Base-by-base conservation (phyloP, 1,140 invertebrate species). In the Gonioctena quinquepunctata region DNA sequence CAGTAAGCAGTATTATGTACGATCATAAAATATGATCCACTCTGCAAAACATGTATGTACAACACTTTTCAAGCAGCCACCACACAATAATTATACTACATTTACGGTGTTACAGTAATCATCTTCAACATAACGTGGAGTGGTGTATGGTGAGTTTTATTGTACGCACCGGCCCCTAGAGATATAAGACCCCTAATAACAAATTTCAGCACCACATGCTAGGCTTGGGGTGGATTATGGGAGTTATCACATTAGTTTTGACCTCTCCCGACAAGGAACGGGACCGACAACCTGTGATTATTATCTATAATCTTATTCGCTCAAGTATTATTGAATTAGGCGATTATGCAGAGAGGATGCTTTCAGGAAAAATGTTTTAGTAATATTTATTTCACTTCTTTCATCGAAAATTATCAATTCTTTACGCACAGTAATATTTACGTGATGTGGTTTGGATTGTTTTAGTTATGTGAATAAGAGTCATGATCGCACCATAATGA, bases 171-270 rank as follows among this genome's bases (percentile, higher is more conserved):
- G 50, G 48, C 52, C 66, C 66, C 66, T 18, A 26, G 66, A 48
- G 66, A 68, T 50, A n/a, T 11, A 59, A 48, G 57, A 50, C 57
- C 66, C 57, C 54, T 68, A 68, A 68, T 68, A 60, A 33, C 25
- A 49, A 68, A 60, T 68, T 68, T 68, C 66, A 60, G 56, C 66
- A 68, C 66, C 66, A 68, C 66, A 68, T 68, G 66, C 66, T 42
- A 60, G 21, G 57, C 66, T 50, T 50, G 66, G 66, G 66, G 66
- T 68, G 42, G 66, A 60, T 68, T 68, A 60, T 60, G 23, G 48
- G 48, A 54, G 63, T 68, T 68, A 68, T 68, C 66, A 60, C 33
- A 68, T 68, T 68, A 68, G 56, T 50, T 59, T 52, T 68, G 66
- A 60, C 63, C 63, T 66, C 66, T 27, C 21, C 18, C 56, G 18